Evolutionary conservation across 2,113 vertebrate genomes (phyloP), one percentile per base, ranked within the genome.

Genomic region (Neofelis nebulosa): DNA sequence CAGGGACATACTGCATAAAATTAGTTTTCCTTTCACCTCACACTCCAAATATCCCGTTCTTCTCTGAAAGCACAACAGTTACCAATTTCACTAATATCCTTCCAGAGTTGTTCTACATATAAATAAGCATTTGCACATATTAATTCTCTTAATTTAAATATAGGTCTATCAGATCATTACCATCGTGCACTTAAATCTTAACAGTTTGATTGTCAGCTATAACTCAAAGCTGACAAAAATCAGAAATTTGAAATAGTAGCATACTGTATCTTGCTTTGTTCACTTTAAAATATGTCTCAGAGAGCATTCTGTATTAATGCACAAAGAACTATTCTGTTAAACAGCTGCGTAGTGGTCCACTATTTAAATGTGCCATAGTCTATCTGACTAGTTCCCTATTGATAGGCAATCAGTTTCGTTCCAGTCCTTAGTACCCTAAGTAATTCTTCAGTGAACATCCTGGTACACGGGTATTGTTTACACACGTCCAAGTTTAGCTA

Each of bases 251-350:
- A 91, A 94, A 81, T 33, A 33, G 7, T 83, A 81, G 12, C 38
- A 61, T 38, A 48, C 68, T 31, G n/a, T 74, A 91, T 73, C 50
- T 95, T 96, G 36, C 48, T 90, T 94, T 55, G 89, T 50, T 57
- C n/a, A 68, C 11, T 94, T 94, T 61, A 61, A 57, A 57, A 57
- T 57, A 21, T 57, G 55, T 19, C 18, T 57, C 55, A 5, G 55
- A 55, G 38, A 86, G 33, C 38, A 31, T 66, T 80, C 48, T 55
- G 80, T 48, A 50, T 65, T 71, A 48, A 38, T 78, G 36, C 4
- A 89, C 11, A 41, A 2, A 71, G 19, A 91, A 55, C 16, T 38
- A 4, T 93, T 78, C 12, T 63, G 91, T 79, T 76, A 29, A 82
- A 33, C 55, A 71, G 25, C 41, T n/a, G 15, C 27, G 48, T 15